Conservation (phyloP, 2,113 vertebrate species). For the Gopherus flavomarginatus region DNA sequence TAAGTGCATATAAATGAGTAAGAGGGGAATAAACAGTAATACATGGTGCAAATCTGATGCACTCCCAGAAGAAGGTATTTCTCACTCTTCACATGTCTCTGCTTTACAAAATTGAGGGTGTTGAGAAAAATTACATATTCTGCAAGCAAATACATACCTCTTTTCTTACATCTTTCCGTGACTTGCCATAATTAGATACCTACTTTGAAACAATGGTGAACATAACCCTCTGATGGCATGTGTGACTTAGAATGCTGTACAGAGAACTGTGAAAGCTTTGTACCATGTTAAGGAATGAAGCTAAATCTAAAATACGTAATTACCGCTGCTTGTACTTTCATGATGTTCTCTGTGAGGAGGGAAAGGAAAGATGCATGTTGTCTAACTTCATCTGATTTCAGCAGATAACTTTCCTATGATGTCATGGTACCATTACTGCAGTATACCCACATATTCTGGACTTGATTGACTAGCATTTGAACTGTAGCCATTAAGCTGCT, state of each 20-base stretch:
- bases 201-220: neutral
- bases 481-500: constrained; percentile 70
- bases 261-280: neutral
- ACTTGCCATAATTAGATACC: neutral
- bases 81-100: neutral
- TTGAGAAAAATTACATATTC: neutral
- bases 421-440: constrained; percentile 72
- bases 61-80: rapidly evolving
- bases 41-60: neutral
- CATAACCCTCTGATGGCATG: rapidly evolving
- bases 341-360: neutral
- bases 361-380: constrained; percentile 27
- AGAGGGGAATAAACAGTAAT: neutral
- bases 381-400: constrained; percentile 51
- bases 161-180: neutral
- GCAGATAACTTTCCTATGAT: constrained; percentile 69
- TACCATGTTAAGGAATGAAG: neutral
- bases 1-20: neutral
- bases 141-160: neutral
- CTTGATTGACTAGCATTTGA: constrained; percentile 69
- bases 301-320: neutral
- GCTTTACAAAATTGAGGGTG: neutral
- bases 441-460: neutral
- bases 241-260: neutral
- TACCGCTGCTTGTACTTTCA: neutral